Evolutionary conservation across 2,797 vertebrate genomes (phyloP).

Genomic region (Girardinus metallicus): DNA sequence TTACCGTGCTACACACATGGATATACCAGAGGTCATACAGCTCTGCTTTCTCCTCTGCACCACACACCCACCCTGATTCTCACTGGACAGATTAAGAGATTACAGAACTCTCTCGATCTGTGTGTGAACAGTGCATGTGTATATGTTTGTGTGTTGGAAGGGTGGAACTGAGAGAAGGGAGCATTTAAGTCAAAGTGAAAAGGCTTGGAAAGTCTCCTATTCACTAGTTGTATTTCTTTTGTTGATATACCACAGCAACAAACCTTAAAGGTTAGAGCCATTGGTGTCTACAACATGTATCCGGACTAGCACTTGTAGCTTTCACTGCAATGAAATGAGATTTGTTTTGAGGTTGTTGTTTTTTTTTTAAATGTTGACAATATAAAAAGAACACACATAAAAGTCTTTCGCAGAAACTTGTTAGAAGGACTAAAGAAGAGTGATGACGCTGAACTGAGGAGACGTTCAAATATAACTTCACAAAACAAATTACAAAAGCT

Average conservation of each 20-base stretch:
- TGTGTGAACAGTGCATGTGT: conserved; percentile 30
- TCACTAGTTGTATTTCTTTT: not conserved
- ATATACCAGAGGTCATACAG: conserved; percentile 26
- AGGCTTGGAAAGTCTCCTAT: not conserved
- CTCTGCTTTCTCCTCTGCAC: conserved; percentile 28
- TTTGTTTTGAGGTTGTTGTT: not conserved
- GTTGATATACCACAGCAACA: not conserved
- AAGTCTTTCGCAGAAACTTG: not conserved
- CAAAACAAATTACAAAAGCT: conserved; percentile 26
- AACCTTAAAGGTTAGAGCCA: not conserved
- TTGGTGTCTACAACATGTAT: not conserved
- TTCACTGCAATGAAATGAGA: not conserved
- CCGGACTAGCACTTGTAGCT: not conserved
- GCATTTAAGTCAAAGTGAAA: not conserved
- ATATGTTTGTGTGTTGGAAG: conserved; percentile 15
- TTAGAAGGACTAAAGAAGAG: conserved; percentile 1
- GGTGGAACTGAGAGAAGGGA: not conserved
- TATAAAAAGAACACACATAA: not conserved
- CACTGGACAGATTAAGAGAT: conserved; percentile 77
- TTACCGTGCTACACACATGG: conserved; percentile 12
- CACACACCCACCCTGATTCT: conserved; percentile 43
- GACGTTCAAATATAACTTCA: conserved; percentile 4
- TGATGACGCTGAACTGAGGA: conserved; percentile 25
- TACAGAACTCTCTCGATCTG: conserved; percentile 43
- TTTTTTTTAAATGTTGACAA: not conserved